Conservation (phyloP, 1,140 invertebrate genomes). For the Holotrichia oblita region DNA sequence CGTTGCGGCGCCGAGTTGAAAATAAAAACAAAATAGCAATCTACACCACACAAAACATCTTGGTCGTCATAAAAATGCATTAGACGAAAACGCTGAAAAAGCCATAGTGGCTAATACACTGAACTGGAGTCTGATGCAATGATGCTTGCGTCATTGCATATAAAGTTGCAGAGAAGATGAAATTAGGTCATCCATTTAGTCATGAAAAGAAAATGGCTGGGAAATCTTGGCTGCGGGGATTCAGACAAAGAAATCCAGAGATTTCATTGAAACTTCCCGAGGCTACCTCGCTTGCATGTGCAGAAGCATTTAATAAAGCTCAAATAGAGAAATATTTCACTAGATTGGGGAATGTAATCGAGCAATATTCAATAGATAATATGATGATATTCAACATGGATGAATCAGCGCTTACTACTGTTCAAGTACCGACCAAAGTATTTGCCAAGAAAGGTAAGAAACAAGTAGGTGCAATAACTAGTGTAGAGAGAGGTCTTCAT, state of each 20-base stretch:
- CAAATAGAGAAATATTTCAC: conserved; percentile 46
- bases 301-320: conserved; percentile 46
- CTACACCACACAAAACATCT: conserved; percentile 15
- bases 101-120: conserved; percentile 50
- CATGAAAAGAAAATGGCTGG: conserved; percentile 47
- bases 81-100: conserved; percentile 25
- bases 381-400: conserved; percentile 59
- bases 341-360: conserved; percentile 45
- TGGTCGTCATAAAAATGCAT: not conserved
- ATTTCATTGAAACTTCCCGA: conserved; percentile 55
- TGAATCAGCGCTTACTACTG: conserved; percentile 59
- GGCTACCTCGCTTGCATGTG: conserved; percentile 44
- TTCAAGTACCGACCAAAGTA: conserved; percentile 59
- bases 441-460: conserved; percentile 59
- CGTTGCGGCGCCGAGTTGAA: conserved; percentile 19
- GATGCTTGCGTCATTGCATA: too few species aligned
- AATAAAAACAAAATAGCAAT: conserved; percentile 37
- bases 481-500: conserved; percentile 43
- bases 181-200: conserved; percentile 47
- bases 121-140: conserved; percentile 42
- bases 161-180: conserved; percentile 47
- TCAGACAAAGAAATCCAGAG: conserved; percentile 50
- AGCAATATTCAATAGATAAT: conserved; percentile 48
- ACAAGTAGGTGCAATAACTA: conserved; percentile 47
- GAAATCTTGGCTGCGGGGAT: conserved; percentile 43